Evolutionary conservation across 2,888 invertebrate genomes (phyloP).

Genomic region (Cephus spinipes): DNA sequence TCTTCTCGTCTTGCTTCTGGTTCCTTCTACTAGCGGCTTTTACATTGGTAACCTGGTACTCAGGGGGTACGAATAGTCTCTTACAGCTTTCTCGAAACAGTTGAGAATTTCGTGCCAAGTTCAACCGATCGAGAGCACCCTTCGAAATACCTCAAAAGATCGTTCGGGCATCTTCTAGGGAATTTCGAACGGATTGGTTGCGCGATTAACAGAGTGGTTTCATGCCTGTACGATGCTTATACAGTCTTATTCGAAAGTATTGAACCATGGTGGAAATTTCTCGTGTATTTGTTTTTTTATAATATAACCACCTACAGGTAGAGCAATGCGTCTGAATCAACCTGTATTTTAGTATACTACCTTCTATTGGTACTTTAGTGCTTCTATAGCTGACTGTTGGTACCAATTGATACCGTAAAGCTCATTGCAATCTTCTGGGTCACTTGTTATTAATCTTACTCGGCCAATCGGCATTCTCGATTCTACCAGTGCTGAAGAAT

Average conservation of each 20-base stretch:
- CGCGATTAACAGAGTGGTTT: neutral
- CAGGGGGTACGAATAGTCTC: neutral
- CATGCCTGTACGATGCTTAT: neutral
- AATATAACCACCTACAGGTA: neutral
- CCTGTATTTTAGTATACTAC: neutral
- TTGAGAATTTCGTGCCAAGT: neutral
- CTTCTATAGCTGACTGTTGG: neutral
- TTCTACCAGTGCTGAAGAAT: conserved; percentile 24
- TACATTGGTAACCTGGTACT: neutral
- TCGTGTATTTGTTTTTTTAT: neutral
- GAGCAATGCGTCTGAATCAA: neutral
- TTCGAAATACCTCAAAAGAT: neutral
- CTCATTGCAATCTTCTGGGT: neutral
- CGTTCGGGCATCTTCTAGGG: neutral
- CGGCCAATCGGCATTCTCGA: conserved; percentile 3
- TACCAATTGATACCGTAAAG: neutral
- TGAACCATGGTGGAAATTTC: neutral
- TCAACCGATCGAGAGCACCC: neutral
- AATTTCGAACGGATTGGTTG: neutral
- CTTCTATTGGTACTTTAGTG: neutral
- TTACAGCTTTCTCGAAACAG: neutral
- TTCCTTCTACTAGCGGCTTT: neutral
- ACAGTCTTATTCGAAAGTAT: neutral
- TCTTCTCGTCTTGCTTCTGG: neutral
- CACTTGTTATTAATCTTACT: conserved; percentile 20